phyloP scores from a whole-genome alignment of 2,797 vertebrate genomes.

The Falco novaeseelandiae region DNA sequence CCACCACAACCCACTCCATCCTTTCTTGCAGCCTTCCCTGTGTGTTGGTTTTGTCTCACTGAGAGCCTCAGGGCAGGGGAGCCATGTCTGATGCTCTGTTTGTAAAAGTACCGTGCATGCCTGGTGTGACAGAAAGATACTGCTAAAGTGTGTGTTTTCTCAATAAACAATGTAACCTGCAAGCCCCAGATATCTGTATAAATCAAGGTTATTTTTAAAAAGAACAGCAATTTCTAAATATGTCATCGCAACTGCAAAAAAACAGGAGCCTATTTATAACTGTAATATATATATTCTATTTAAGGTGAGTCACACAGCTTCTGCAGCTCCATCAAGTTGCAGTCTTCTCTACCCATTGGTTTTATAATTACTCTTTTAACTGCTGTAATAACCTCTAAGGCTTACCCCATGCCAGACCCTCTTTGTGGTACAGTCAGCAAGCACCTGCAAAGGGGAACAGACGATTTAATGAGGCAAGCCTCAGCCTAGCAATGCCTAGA shows the following conservation, averaged over 20 bases:
- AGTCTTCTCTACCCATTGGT: not conserved
- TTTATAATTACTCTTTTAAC: not conserved
- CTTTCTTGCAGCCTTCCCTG: not conserved
- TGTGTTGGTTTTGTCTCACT: not conserved
- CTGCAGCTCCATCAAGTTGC: not conserved
- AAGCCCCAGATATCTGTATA: not conserved
- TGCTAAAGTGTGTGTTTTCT: not conserved
- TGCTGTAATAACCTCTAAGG: not conserved
- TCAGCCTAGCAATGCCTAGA: not conserved
- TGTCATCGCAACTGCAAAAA: not conserved
- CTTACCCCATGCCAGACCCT: not conserved
- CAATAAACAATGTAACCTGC: not conserved
- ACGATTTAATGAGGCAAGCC: not conserved
- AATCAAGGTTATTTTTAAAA: slow-evolving; percentile 23
- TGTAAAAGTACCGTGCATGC: not conserved
- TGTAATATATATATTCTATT: not conserved
- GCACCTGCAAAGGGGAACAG: not conserved
- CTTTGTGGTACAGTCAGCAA: not conserved
- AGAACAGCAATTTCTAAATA: slow-evolving; percentile 26
- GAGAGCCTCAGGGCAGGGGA: not conserved
- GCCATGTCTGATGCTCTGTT: not conserved
- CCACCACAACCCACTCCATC: not conserved
- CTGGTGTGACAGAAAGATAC: not conserved
- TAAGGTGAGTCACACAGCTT: slow-evolving; percentile 15
- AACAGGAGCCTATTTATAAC: slow-evolving; percentile 6